Base-by-base conservation (phyloP, 37 sponge, comb jelly and placozoan genomes). In the Oscarella lobularis region DNA sequence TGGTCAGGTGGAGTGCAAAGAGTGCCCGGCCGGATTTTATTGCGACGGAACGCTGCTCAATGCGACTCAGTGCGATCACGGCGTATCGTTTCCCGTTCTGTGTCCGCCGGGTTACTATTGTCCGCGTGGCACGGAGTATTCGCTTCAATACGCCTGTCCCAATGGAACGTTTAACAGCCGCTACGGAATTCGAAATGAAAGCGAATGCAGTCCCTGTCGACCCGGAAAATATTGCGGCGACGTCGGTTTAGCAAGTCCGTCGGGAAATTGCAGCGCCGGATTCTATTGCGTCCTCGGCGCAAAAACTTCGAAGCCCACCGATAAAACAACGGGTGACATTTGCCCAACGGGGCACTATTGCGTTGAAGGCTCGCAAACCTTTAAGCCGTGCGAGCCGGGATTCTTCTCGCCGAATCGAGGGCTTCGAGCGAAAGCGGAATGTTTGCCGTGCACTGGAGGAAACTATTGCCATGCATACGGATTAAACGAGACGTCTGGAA, bases 21-120 rank as follows among this genome's bases (percentile, higher is more conserved):
- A 48, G 14, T 48, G 60, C 60, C 60, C 60, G 14, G 60, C 60
- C 9, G 60, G 60, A 48, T 48, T 48, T 48, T 48, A 27, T 20
- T 48, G 60, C 60, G 20, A 48, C 60, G 60, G 9, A 9, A 48
- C 60, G 14, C 14, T 48, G 14, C 20, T 27, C 60, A 48, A 48
- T 20, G 20, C 14, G 14, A 48, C 60, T 48, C 60, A 27, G 60
- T 48, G 14, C 14, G 60, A 27, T 48, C 60, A 20, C 60, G 60
- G 60, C 9, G 20, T 48, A 9, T 27, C 14, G 14, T 48, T 48
- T 9, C 60, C 60, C 20, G 14, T 75, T 27, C 9, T 39, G 38
- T 80, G 81, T 78, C 81, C 81, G 3, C 6, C 75, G 4, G 81
- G 81, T 31, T 33, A 75, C 67, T 80, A 77, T 72, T 80, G 81